These are phyloP conservation scores for Buceros bicornis DNA, from an alignment of 2,797 vertebrate genomes.

Conservation along the genomic window DNA sequence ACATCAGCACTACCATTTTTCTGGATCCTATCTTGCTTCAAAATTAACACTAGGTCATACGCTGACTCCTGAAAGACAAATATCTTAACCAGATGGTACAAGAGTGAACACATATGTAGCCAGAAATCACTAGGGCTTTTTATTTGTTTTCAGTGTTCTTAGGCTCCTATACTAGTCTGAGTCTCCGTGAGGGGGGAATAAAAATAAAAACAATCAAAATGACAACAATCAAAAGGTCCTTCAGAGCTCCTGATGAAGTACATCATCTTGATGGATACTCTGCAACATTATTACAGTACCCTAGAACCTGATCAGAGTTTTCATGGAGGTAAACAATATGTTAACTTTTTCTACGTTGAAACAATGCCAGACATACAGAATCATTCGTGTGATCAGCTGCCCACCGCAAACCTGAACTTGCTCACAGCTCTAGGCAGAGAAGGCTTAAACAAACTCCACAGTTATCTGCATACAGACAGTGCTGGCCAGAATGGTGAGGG, in stretches of 20 bases:
- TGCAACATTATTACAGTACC: not conserved
- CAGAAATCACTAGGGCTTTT: not conserved
- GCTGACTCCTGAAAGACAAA: not conserved
- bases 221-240: not conserved
- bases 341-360: not conserved
- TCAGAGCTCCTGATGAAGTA: not conserved
- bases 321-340: not conserved
- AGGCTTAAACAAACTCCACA: not conserved
- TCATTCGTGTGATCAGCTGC: not conserved
- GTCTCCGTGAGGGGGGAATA: not conserved
- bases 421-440: not conserved
- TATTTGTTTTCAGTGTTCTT: not conserved
- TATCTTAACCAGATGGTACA: not conserved
- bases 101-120: not conserved
- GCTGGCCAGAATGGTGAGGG: not conserved
- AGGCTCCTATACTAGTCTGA: not conserved
- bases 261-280: not conserved
- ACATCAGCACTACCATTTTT: not conserved
- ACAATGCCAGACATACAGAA: not conserved
- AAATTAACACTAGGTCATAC: not conserved
- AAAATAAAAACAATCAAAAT: not conserved
- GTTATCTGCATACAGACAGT: not conserved
- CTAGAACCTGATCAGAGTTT: not conserved
- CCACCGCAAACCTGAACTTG: not conserved
- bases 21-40: not conserved